A percentile compares a stretch with the other conserved stretches of the same genome.
These are phyloP conservation scores for Xiphophorus birchmanni DNA, from an alignment of 2,797 vertebrate species.

Conservation along the genomic window DNA sequence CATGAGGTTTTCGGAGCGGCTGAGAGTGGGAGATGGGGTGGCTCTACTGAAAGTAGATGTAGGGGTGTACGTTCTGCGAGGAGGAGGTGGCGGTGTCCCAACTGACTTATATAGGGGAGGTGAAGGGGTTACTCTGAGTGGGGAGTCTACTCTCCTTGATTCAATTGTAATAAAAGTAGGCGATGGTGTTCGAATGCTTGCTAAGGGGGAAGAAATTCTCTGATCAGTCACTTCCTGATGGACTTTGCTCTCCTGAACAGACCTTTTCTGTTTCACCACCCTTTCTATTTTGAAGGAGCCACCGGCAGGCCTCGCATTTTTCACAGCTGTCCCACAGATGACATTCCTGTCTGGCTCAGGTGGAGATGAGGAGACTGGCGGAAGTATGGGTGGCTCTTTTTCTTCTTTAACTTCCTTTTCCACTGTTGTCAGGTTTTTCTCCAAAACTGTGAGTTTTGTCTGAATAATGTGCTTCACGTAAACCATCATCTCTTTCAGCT, in stretches of 20 bases:
- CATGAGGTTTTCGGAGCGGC: constrained; percentile 85
- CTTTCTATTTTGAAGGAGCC: constrained; percentile 77
- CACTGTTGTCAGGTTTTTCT: constrained; percentile 65
- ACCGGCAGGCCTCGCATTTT: constrained; percentile 77
- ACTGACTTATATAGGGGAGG: constrained; percentile 78
- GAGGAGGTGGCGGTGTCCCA: constrained; percentile 76
- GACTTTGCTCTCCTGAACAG: constrained; percentile 54
- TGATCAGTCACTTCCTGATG: constrained; percentile 68
- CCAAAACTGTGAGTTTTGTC: constrained; percentile 79
- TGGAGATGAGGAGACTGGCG: constrained; percentile 8
- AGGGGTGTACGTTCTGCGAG: constrained; percentile 74
- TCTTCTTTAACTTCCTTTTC: constrained; percentile 66
- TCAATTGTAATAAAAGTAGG: constrained; percentile 95
- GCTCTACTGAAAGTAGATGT: constrained; percentile 67
- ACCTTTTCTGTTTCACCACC: constrained; percentile 66
- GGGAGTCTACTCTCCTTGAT: constrained; percentile 82
- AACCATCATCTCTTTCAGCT: constrained; percentile 84
- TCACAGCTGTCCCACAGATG: constrained; percentile 57
- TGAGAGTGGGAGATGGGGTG: constrained; percentile 83
- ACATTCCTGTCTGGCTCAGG: constrained; percentile 66
- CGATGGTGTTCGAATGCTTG: constrained; percentile 85
- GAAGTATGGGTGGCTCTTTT: background rate
- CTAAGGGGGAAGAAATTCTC: constrained; percentile 76
- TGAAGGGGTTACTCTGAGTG: constrained; percentile 78
- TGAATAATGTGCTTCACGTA: constrained; percentile 81